These are phyloP conservation scores for Sisor rabdophorus DNA, from an alignment of 2,113 vertebrate species.

Conservation along the genomic window DNA sequence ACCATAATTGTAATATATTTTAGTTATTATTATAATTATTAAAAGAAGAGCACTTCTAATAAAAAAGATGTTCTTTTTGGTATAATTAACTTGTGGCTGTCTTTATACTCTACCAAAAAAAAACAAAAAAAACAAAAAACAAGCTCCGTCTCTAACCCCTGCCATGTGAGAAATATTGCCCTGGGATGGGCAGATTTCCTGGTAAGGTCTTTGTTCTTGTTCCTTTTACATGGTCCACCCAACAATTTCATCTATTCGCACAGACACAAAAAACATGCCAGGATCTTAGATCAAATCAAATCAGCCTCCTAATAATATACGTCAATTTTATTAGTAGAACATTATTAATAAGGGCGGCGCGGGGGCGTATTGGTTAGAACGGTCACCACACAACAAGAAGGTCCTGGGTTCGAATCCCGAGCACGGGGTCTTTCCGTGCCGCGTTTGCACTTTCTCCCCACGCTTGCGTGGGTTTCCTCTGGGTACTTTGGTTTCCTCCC, in stretches of 20 bases:
- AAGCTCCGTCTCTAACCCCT: constrained; percentile 12
- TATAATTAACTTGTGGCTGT: background rate
- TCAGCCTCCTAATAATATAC: background rate
- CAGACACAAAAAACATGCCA: constrained; percentile 7
- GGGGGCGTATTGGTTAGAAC: too few species aligned
- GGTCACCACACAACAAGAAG: too few species aligned
- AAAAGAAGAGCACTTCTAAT: background rate
- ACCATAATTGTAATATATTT: background rate
- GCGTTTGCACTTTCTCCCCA: too few species aligned
- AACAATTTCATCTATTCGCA: background rate
- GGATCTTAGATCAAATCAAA: background rate
- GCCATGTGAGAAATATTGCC: constrained; percentile 5
- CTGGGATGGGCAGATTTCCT: constrained; percentile 28
- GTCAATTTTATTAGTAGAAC: too few species aligned
- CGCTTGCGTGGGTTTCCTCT: too few species aligned
- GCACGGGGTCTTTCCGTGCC: too few species aligned
- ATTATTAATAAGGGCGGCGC: too few species aligned
- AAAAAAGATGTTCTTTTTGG: background rate
- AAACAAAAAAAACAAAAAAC: background rate
- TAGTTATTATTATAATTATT: background rate
- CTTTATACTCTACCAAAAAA: background rate
- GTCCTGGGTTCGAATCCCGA: too few species aligned
- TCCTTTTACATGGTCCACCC: background rate
- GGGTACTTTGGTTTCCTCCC: too few species aligned
- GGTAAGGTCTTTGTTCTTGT: constrained; percentile 27